phyloP scores from a whole-genome alignment of 2,888 invertebrate species.

The Barypeithes pellucidus region DNA sequence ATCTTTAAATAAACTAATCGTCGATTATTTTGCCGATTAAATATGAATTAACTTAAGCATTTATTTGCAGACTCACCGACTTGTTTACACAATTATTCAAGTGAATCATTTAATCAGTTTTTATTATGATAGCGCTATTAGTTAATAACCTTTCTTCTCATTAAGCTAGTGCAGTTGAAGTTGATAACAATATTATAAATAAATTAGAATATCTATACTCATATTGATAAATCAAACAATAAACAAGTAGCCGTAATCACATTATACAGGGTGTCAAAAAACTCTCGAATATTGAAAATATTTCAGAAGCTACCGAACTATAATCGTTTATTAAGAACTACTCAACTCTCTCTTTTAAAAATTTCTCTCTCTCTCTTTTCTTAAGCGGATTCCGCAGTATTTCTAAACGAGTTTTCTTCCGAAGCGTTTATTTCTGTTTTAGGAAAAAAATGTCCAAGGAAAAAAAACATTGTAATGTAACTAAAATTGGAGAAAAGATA shows the following conservation, averaged over 20 bases:
- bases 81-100: background rate
- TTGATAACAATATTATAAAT: background rate
- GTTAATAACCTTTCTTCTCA: background rate
- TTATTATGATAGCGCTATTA: background rate
- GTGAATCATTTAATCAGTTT: slow-evolving; percentile 8
- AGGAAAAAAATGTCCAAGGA: no score
- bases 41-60: slow-evolving; percentile 21
- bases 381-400: no score
- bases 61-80: background rate
- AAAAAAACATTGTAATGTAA: no score
- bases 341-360: no score
- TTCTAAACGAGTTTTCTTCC: no score
- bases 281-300: no score
- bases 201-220: background rate
- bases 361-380: no score
- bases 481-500: no score
- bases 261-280: no score
- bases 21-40: background rate
- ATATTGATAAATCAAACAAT: slow-evolving; percentile 6
- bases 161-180: background rate
- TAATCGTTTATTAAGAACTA: no score
- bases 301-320: no score
- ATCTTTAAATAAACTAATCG: background rate
- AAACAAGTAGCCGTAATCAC: background rate
- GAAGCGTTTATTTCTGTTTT: no score